Evolutionary conservation across 2,888 invertebrate genomes (phyloP).

Genomic region (Euspilapteryx auroguttella): DNA sequence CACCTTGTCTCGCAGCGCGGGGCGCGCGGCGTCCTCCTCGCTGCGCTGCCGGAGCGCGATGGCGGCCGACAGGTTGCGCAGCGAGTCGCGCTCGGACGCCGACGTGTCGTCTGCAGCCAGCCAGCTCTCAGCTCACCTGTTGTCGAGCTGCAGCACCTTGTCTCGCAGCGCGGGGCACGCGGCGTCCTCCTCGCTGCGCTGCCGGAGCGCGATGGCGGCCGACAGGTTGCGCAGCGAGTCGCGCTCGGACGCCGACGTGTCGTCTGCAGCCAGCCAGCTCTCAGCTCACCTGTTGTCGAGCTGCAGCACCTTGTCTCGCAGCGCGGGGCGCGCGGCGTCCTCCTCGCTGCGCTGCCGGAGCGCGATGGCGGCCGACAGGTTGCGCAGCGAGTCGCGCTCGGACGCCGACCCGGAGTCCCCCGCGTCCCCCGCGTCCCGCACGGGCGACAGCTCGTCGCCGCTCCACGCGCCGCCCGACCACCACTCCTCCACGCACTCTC

Average conservation of each 20-base stretch:
- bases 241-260: constrained; percentile 42
- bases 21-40: constrained; percentile 57
- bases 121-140: too few species aligned
- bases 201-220: constrained; percentile 74
- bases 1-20: constrained; percentile 3
- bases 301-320: constrained; percentile 3
- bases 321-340: constrained; percentile 36
- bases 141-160: too few species aligned
- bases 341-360: constrained; percentile 69
- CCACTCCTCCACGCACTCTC: background rate
- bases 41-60: constrained; percentile 73
- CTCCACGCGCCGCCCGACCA: background rate
- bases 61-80: constrained; percentile 77
- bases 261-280: too few species aligned
- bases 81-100: constrained; percentile 71
- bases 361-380: constrained; percentile 76
- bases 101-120: too few species aligned
- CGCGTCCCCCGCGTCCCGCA: background rate
- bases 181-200: constrained; percentile 65
- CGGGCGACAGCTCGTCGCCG: background rate
- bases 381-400: constrained; percentile 73
- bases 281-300: too few species aligned
- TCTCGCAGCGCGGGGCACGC: constrained; percentile 16
- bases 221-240: constrained; percentile 79
- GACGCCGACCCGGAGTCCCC: background rate